Conservation (phyloP, 2,113 vertebrate species). For the Rhinolophus sinicus region DNA sequence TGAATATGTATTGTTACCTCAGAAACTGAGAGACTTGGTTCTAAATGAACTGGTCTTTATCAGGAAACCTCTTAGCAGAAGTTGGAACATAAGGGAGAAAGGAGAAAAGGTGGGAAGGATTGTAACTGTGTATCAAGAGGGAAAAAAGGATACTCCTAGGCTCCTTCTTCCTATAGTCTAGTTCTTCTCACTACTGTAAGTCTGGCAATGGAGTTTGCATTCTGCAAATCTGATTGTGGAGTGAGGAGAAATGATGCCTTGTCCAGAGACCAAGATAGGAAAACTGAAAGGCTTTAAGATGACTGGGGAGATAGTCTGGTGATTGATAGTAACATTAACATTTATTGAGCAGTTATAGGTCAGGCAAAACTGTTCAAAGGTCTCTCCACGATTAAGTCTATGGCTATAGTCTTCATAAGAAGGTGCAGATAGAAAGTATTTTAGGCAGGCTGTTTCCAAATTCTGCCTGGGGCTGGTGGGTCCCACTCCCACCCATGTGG, state of each 20-base stretch:
- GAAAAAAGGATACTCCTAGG: neutral
- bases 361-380: neutral
- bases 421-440: neutral
- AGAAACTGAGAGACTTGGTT: slow-evolving; percentile 33
- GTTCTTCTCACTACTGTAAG: neutral
- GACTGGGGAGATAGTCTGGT: neutral
- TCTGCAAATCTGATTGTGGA: neutral
- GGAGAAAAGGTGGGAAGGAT: neutral
- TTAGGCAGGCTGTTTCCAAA: neutral
- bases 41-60: neutral
- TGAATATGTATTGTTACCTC: neutral
- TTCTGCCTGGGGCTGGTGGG: neutral
- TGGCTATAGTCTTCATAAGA: neutral
- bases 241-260: neutral
- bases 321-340: neutral
- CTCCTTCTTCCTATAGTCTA: neutral
- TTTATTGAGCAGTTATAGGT: neutral
- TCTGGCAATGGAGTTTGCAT: neutral
- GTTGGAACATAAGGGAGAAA: neutral
- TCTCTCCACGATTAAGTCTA: neutral
- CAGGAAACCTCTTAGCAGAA: neutral
- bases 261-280: neutral
- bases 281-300: neutral
- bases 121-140: neutral
- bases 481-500: neutral